Conservation (phyloP, 1,140 invertebrate genomes). For the Tribolium castaneum region DNA sequence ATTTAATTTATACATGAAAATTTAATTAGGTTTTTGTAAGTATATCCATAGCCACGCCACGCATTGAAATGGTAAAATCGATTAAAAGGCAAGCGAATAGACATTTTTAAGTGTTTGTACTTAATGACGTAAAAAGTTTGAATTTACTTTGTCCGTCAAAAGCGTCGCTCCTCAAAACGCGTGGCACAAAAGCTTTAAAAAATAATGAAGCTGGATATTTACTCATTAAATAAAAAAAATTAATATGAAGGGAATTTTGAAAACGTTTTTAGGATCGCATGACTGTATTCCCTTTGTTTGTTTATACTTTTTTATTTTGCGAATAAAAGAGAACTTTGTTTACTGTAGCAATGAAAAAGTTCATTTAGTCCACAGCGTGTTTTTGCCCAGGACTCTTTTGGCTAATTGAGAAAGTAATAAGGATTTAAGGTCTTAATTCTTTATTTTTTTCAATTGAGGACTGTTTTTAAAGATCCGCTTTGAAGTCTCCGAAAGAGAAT, state of each 20-base stretch:
- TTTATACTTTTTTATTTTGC: background rate
- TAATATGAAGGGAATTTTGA: background rate
- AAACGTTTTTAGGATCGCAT: background rate
- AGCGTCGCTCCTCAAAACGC: background rate
- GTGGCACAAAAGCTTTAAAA: background rate
- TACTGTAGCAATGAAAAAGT: background rate
- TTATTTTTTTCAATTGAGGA: constrained; percentile 4
- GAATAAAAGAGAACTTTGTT: constrained; percentile 1
- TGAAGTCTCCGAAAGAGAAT: background rate
- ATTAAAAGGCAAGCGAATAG: no score
- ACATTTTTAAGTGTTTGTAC: no score
- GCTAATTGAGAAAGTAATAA: constrained; percentile 20
- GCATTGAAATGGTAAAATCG: no score
- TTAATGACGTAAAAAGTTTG: background rate
- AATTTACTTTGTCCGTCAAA: background rate
- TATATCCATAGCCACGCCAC: no score
- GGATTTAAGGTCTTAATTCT: constrained; percentile 12
- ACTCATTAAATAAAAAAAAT: background rate
- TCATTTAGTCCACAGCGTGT: background rate
- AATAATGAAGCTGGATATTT: background rate
- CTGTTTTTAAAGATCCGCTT: constrained; percentile 11
- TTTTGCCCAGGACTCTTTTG: background rate
- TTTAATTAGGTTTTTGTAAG: no score
- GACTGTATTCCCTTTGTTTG: background rate
- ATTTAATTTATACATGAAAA: no score